Conservation (phyloP, 2,113 vertebrate genomes). For the Capreolus pygargus region DNA sequence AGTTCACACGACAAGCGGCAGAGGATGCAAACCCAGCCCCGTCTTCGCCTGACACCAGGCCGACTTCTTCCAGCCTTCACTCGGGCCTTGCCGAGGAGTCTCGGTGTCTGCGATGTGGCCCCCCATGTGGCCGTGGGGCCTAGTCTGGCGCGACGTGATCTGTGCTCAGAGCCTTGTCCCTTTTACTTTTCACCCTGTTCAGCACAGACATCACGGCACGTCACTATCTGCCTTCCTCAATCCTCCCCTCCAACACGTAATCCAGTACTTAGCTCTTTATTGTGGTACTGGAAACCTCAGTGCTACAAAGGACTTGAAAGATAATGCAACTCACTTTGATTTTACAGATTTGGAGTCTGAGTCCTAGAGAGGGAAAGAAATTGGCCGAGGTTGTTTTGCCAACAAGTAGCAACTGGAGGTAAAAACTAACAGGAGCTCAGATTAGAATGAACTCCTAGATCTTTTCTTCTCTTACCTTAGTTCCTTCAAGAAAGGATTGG, state of each 20-base stretch:
- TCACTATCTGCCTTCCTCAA: accelerated
- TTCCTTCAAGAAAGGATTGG: neutral
- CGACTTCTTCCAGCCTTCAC: neutral
- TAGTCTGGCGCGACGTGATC: neutral
- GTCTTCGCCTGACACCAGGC: neutral
- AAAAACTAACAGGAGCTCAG: neutral
- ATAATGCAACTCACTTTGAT: neutral
- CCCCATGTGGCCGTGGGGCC: neutral
- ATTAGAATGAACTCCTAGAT: neutral
- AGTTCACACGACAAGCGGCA: neutral
- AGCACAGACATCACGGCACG: neutral
- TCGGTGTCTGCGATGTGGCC: neutral
- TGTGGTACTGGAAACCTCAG: neutral
- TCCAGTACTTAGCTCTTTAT: neutral
- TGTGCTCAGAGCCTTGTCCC: neutral
- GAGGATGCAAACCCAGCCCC: neutral
- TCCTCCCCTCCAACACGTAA: neutral
- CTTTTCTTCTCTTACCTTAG: neutral
- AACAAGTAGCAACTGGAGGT: neutral
- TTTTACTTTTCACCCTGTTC: neutral
- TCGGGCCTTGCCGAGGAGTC: neutral
- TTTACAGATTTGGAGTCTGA: neutral
- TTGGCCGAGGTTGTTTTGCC: neutral
- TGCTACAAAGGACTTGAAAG: neutral
- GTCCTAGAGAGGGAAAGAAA: neutral